Evolutionary conservation across 2,113 vertebrate species (phyloP), one percentile per base, ranked within the genome.

Genomic region (Fregata magnificens): DNA sequence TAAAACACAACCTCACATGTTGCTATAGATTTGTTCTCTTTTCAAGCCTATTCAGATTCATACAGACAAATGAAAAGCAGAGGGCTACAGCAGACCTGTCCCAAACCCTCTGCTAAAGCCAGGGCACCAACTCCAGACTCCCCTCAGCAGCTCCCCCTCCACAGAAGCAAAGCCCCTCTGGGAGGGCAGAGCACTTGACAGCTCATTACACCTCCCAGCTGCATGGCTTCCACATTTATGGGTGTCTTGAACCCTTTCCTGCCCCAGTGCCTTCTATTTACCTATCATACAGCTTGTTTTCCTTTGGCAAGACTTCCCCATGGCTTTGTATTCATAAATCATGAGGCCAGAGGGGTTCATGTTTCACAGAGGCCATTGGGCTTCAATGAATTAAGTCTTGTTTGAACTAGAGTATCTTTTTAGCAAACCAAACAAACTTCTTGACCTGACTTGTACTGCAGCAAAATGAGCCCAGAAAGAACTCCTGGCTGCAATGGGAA

Each of bases 391-490:
- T 95, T 93, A 69, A 76, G 70, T 82, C 66, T 90, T 95, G 90
- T 96, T 96, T 97, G 95, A 96, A 85, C 91, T 93, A 29, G 58
- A 88, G 78, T 59, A 85, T 94, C 52, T 82, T 82, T 90, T 90
- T 69, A 96, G 81, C 8, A 96, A 96, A 45, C 66, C 70, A 95
- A 96, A 91, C 96, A 96, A 94, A 72, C 95, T 82, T 83, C 87
- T 72, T 92, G 97, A 92, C 92, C 95, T 22, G 76, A 80, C 62
- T 96, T 81, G 76, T 86, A 63, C 79, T 38, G 50, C 55, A 55
- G 87, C 66, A 62, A 62, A 55, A n/a, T 0, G 10, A 97, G 90
- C 59, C 52, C 90, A 80, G 79, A 70, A 59, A 8, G 58, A 81
- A 38, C 85, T 78, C 71, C 77, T 44, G 87, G 74, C 71, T 86